Conservation (phyloP, 2,888 invertebrate species). For the Diloba caeruleocephala region DNA sequence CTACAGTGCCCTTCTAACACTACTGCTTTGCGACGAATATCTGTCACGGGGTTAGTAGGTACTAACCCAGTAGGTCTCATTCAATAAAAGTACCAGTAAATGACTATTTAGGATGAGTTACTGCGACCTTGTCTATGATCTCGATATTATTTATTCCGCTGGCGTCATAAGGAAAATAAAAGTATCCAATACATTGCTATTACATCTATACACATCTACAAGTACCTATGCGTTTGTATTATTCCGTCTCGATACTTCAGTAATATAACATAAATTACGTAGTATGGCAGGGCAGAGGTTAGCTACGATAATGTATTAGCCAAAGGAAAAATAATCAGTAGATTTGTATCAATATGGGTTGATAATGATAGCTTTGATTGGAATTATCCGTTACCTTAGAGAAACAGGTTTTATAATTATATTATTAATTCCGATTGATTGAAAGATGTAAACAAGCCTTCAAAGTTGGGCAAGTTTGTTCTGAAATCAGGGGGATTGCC, state of each 20-base stretch:
- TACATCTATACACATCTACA: no score
- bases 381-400: not conserved
- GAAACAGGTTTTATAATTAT: constrained; percentile 1
- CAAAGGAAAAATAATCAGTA: constrained; percentile 10
- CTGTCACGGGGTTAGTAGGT: no score
- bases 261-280: not conserved
- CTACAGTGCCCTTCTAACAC: no score
- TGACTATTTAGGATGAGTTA: no score
- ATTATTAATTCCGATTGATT: not conserved
- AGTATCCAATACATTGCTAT: constrained; percentile 1
- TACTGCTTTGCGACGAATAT: no score
- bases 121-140: not conserved
- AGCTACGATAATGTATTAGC: not conserved
- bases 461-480: not conserved
- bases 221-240: not conserved
- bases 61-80: no score
- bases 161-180: constrained; percentile 17
- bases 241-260: constrained; percentile 4
- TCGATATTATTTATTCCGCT: constrained; percentile 5
- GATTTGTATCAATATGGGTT: constrained; percentile 11
- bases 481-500: no score
- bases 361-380: constrained; percentile 3
- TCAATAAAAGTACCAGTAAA: no score
- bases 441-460: not conserved
- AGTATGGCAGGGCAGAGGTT: not conserved